Evolutionary conservation across 2,113 vertebrate genomes (phyloP).

Genomic region (Hemichromis elongatus): DNA sequence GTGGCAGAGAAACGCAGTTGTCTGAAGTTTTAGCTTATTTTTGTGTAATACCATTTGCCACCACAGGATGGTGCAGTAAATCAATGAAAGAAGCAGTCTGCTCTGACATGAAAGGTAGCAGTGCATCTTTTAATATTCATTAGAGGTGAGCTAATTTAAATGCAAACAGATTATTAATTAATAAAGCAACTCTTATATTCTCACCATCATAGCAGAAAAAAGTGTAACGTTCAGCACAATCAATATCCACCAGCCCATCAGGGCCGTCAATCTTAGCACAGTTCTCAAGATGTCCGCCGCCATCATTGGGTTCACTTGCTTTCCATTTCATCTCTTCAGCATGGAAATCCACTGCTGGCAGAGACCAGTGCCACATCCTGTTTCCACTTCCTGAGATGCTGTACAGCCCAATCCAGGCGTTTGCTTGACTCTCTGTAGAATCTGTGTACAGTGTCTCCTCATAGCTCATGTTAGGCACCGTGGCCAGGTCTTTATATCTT

Average conservation of each 20-base stretch:
- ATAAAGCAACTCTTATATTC: fast-evolving
- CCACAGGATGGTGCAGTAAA: background rate
- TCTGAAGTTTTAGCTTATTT: fast-evolving
- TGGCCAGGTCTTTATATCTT: background rate
- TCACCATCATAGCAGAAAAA: background rate
- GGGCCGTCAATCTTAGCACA: background rate
- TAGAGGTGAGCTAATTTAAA: background rate
- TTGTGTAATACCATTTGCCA: background rate
- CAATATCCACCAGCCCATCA: background rate
- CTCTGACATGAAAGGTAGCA: background rate
- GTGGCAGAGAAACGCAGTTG: background rate
- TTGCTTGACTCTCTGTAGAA: background rate
- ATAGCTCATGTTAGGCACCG: background rate
- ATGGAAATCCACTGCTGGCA: background rate
- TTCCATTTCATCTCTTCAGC: background rate
- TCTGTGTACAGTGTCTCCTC: fast-evolving
- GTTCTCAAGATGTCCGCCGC: background rate
- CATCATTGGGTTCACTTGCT: background rate
- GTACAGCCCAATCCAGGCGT: background rate
- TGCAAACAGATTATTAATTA: background rate
- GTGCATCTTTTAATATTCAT: background rate
- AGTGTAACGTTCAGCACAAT: fast-evolving
- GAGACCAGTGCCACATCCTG: background rate
- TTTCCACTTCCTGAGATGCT: background rate
- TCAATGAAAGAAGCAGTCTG: background rate